Evolutionary conservation across 2,113 vertebrate species (phyloP), one percentile per base, ranked within the genome.

Genomic region (Pelobates fuscus): DNA sequence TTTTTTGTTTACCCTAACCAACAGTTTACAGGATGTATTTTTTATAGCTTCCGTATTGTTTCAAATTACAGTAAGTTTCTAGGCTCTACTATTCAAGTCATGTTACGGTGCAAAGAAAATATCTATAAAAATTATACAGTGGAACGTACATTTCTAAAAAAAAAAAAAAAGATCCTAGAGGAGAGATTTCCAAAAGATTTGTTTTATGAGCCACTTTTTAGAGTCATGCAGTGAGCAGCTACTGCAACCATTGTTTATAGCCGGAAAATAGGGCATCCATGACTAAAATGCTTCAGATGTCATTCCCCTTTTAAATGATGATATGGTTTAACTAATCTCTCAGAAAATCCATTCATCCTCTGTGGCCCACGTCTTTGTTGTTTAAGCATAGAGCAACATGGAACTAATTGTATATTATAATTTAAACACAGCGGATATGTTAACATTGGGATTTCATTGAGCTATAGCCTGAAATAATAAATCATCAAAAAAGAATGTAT

Each of bases 281-380:
- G 73, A 77, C 73, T 77, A 77, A 77, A 77, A 49, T 17, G 29
- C 55, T 67, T 77, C 73, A 77, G 41, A 68, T 77, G 73, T 68
- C 64, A 57, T 44, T 61, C 43, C 30, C 17, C 57, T 52, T 8
- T 61, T 66, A 26, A 67, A 68, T 49, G 41, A 61, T 55, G 55
- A 77, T 61, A 37, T n/a, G 49, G 65, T 29, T 20, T 25, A 52
- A n/a, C n/a, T 77, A 77, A 77, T 68, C 65, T 63, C 27, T 24
- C 73, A 18, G 20, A 65, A 75, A 75, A 66, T 44, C 32, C 57
- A 46, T 24, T 75, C 71, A 65, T 74, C 26, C 49, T 74, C 46
- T 43, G 71, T 44, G 65, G 43, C 55, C 41, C 5, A 29, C n/a
- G 2, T 67, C 41, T 67, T 77, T 76, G 25, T 46, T 61, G 26